Evolutionary conservation across 2,888 invertebrate genomes (phyloP), one percentile per base, ranked within the genome.

Genomic region (Thecophora atra): DNA sequence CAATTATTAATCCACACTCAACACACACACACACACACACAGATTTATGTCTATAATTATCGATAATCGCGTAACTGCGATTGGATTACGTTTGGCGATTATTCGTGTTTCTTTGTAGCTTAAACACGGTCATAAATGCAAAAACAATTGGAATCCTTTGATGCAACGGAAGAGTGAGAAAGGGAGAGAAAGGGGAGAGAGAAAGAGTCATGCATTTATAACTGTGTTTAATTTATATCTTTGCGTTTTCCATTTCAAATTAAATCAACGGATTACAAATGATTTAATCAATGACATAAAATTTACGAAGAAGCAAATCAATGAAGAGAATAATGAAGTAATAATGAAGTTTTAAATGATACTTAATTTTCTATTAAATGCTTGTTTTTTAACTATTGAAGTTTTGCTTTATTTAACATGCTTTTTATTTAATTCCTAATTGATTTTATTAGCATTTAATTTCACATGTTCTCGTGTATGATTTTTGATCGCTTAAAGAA

Each of bases 31-130:
- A n/a, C n/a, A n/a, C n/a, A n/a, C n/a, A 37, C 11, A 37, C 37
- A 37, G 7, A 37, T 37, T 37, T 78, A 81, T 76, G 74, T 54
- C 75, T 78, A 78, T 52, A 51, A 75, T 77, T 75, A n/a, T n/a
- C n/a, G n/a, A n/a, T n/a, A n/a, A n/a, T n/a, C n/a, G n/a, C n/a
- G n/a, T n/a, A n/a, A n/a, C n/a, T n/a, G n/a, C n/a, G n/a, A n/a
- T n/a, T n/a, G n/a, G n/a, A n/a, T n/a, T n/a, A n/a, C n/a, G n/a
- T n/a, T n/a, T n/a, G n/a, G n/a, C n/a, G n/a, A n/a, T 63, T 70
- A 70, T 54, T 75, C 73, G 72, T 75, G 73, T 70, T 76, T 70
- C n/a, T n/a, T n/a, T n/a, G n/a, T n/a, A n/a, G n/a, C n/a, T n/a
- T n/a, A n/a, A n/a, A n/a, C n/a, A n/a, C n/a, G n/a, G n/a, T n/a